Evolutionary conservation across 2,888 invertebrate species (phyloP).

Genomic region (Apomyelois bistriatella): DNA sequence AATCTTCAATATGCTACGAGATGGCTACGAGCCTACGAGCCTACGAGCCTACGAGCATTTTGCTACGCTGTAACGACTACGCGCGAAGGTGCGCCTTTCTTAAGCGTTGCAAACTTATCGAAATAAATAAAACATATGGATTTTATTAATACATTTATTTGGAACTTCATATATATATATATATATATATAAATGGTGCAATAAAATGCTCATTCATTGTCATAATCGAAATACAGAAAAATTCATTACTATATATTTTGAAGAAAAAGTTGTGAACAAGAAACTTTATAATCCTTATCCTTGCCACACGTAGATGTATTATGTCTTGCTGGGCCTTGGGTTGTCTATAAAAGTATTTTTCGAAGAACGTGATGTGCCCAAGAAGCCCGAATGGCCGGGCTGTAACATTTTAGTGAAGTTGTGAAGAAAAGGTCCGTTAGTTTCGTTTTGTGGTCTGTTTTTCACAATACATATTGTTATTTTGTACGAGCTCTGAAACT

Average conservation of each 20-base stretch:
- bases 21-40: no score
- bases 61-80: no score
- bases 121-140: no score
- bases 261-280: neutral
- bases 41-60: no score
- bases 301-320: constrained; percentile 26
- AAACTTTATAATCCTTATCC: constrained; percentile 25
- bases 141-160: no score
- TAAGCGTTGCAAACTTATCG: no score
- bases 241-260: neutral
- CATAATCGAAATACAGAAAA: no score
- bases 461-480: constrained; percentile 4
- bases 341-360: constrained; percentile 41
- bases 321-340: constrained; percentile 31
- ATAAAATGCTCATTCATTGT: no score
- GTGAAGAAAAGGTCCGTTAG: constrained; percentile 48
- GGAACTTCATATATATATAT: no score
- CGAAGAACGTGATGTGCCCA: constrained; percentile 36
- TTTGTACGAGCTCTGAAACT: constrained; percentile 5
- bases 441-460: constrained; percentile 25
- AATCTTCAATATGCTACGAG: no score
- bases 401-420: constrained; percentile 52
- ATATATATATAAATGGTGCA: no score
- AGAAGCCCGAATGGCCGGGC: constrained; percentile 25
- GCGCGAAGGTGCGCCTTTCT: no score